These are phyloP conservation scores for Drosophila sproati DNA, from an alignment of 1,140 invertebrate species.

Conservation along the genomic window DNA sequence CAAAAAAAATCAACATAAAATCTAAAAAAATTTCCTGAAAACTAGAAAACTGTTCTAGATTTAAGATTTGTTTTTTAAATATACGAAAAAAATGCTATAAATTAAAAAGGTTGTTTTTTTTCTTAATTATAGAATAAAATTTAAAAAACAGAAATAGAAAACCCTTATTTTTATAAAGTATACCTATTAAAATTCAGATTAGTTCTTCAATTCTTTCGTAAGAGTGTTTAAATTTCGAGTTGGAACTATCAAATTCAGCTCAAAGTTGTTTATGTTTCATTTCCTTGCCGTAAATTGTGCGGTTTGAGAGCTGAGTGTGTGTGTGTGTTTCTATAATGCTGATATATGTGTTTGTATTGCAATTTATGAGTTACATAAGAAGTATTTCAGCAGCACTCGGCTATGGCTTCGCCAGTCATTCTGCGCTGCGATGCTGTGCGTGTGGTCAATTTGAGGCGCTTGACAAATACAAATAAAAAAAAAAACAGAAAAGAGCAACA, in stretches of 20 bases:
- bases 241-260: too few relatives aligned
- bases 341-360: conserved; percentile 51
- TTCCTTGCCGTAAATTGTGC: conserved; percentile 72
- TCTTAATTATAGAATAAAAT: too few relatives aligned
- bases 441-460: conserved; percentile 52
- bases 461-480: conserved; percentile 32
- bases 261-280: conserved; percentile 62
- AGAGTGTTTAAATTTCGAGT: conserved; percentile 42
- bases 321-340: conserved; percentile 58
- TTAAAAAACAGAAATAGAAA: too few relatives aligned
- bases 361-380: conserved; percentile 49
- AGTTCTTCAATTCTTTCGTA: too few relatives aligned
- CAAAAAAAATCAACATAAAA: too few relatives aligned
- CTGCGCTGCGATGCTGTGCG: conserved; percentile 14
- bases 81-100: too few relatives aligned
- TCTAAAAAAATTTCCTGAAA: too few relatives aligned
- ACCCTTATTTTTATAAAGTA: too few relatives aligned
- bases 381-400: conserved; percentile 35
- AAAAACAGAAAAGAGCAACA: neutral
- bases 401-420: conserved; percentile 17
- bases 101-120: too few relatives aligned
- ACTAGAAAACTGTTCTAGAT: too few relatives aligned
- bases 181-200: too few relatives aligned
- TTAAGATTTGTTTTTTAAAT: too few relatives aligned
- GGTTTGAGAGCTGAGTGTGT: conserved; percentile 28